Base-by-base conservation (phyloP, 1,140 invertebrate genomes). In the Rhyacophila brunnea region DNA sequence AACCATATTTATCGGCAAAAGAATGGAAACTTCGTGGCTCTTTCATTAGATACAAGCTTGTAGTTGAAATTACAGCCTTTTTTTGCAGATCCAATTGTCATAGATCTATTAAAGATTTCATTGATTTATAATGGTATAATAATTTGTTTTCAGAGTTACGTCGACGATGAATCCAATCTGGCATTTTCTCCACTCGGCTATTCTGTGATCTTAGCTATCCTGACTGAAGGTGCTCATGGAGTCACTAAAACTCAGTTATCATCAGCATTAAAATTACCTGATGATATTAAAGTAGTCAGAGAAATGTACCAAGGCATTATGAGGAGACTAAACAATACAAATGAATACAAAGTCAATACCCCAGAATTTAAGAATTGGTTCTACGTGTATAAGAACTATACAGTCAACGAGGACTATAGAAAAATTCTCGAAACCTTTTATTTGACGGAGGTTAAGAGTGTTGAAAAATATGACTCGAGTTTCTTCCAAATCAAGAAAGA, bases 121-220 rank as follows among this genome's bases (percentile, higher is more conserved):
- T n/a, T n/a, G n/a, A n/a, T n/a, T n/a, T n/a, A n/a, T n/a, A n/a
- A n/a, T n/a, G n/a, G n/a, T n/a, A n/a, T 47, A 47, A 46, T 56
- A 10, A 47, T 19, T 56, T 36, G 19, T 35, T 74, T 77, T 62
- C 67, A 81, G 79, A 74, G 75, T 15, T 78, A 79, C 60, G 77
- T 78, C 4, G 80, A 84, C 40, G 81, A 83, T 62, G 71, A 80
- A 17, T 78, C 74, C 34, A 84, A 86, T 48, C 77, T 83, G 56
- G 83, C 82, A n/a, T 83, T 84, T 53, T 85, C 83, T 1, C 84
- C 84, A 0, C 67, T 86, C 19, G 84, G 84, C 0, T 84, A 84
- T 49, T 79, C 81, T 6, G 73, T 80, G 3, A 82, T 85, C 45
- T 66, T 86, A 18, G 82, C 81, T 0, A 79, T 85, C 13, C 64